These are phyloP conservation scores for Chaenogobius annularis DNA, from an alignment of 2,113 vertebrate genomes.

Conservation along the genomic window DNA sequence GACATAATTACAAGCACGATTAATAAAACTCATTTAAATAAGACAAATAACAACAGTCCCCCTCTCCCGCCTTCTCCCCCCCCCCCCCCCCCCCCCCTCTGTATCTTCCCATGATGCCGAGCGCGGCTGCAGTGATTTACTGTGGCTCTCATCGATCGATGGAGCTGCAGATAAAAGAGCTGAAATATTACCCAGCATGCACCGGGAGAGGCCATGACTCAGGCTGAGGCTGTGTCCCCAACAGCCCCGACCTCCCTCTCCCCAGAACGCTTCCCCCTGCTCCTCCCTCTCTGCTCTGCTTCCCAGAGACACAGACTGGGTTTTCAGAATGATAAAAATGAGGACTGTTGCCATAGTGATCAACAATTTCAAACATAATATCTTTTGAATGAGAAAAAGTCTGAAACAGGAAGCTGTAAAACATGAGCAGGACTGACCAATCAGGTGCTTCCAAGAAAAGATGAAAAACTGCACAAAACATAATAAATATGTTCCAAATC, in stretches of 20 bases:
- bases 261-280: not conserved
- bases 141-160: not conserved
- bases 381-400: too few relatives aligned
- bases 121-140: conserved; percentile 9
- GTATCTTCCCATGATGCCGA: conserved; percentile 1
- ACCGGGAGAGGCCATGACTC: conserved; percentile 8
- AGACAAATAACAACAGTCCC: not conserved
- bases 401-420: too few relatives aligned
- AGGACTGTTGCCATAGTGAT: too few relatives aligned
- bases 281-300: not conserved
- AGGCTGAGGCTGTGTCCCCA: conserved; percentile 3
- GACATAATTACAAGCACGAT: too few relatives aligned
- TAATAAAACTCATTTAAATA: too few relatives aligned
- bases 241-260: not conserved
- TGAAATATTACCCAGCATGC: conserved; percentile 9
- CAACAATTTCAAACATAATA: too few relatives aligned
- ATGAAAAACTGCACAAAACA: too few relatives aligned
- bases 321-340: too few relatives aligned
- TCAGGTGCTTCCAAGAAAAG: too few relatives aligned
- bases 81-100: not conserved
- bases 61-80: not conserved
- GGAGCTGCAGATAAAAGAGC: conserved; percentile 5
- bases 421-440: too few relatives aligned
- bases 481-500: too few relatives aligned
- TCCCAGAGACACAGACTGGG: not conserved